Conservation (phyloP, 2,888 invertebrate species). For the Leucozona laternaria region DNA sequence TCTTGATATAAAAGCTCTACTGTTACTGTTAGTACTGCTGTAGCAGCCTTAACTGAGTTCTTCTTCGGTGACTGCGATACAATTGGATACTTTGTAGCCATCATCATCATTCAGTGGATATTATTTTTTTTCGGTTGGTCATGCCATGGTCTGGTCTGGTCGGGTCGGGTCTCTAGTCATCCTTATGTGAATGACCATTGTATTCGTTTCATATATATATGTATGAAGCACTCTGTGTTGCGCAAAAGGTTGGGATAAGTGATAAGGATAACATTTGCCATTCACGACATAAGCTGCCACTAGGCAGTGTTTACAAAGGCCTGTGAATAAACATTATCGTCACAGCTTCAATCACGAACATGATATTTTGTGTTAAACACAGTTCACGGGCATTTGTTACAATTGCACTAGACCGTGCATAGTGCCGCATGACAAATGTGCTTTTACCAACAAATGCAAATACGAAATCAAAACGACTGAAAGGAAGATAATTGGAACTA, state of each 20-base stretch:
- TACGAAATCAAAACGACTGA: conserved; percentile 66
- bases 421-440: conserved; percentile 69
- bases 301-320: conserved; percentile 27
- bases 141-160: not conserved
- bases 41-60: not conserved
- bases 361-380: conserved; percentile 63
- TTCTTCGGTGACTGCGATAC: not conserved
- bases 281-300: conserved; percentile 32
- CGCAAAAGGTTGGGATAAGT: conserved; percentile 40
- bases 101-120: conserved; percentile 35
- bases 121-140: conserved; percentile 11
- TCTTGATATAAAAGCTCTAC: conserved; percentile 41
- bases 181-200: conserved; percentile 45
- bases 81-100: conserved; percentile 44
- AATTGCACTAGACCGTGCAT: conserved; percentile 61
- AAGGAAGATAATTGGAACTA: conserved; percentile 66
- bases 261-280: conserved; percentile 52
- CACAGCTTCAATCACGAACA: conserved; percentile 71
- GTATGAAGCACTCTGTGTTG: conserved; percentile 26
- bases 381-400: conserved; percentile 61
- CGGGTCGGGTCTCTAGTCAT: not conserved
- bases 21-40: not conserved
- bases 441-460: conserved; percentile 64
- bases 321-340: conserved; percentile 63
- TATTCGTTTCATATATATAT: too few relatives aligned